Evolutionary conservation across 2,888 invertebrate species (phyloP), one percentile per base, ranked within the genome.

Genomic region (Melieria omissa): DNA sequence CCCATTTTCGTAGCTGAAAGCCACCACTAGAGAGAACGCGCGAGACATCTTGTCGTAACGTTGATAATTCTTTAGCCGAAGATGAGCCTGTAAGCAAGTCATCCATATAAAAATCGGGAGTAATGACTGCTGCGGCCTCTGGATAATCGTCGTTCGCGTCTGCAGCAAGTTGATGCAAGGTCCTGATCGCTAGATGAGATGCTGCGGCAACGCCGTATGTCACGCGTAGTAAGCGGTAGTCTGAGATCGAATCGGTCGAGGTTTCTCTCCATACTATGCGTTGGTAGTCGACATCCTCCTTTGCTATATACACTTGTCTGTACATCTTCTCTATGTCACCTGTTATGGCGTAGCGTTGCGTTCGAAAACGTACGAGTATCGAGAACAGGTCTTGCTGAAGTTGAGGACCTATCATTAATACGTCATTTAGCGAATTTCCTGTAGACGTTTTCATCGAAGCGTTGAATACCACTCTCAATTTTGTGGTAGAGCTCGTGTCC

Each of bases 301-400:
- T n/a, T n/a, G n/a, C n/a, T n/a, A n/a, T n/a, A n/a, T n/a, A n/a
- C n/a, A n/a, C n/a, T n/a, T n/a, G n/a, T n/a, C n/a, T n/a, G n/a
- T n/a, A n/a, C n/a, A n/a, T n/a, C n/a, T n/a, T n/a, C n/a, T n/a
- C n/a, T n/a, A n/a, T n/a, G n/a, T n/a, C n/a, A 8, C 72, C 73
- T 42, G 63, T 70, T 57, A 75, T 70, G 29, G 74, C 74, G 52
- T 73, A 72, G 9, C 67, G 73, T 45, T 74, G 72, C 10, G 72
- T 65, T 63, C 74, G 60, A 8, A 77, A 46, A 2, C 71, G 66
- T 10, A 68, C 9, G 0, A 70, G 44, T 5, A 73, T 73, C 3
- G 71, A 52, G 54, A 63, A 71, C 4, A 75, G 42, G 44, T 75
- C 73, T 66, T 72, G 65, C 60, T 62, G 65, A 42, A 65, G 12